Evolutionary conservation across 2,113 vertebrate genomes (phyloP).

Genomic region (Okapia johnstoni): DNA sequence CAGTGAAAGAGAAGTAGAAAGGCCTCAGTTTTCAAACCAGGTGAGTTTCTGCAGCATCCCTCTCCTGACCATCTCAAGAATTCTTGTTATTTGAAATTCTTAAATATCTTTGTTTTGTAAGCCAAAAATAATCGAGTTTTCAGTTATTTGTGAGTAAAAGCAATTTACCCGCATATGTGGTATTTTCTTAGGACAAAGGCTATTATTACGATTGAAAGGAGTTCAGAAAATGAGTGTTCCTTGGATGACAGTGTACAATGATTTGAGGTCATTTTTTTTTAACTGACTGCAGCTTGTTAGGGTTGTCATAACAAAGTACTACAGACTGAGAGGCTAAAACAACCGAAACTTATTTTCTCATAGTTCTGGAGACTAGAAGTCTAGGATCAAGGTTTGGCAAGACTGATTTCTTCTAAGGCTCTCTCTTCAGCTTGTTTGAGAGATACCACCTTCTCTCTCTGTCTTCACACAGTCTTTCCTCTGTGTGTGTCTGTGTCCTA

Average conservation of each 20-base stretch:
- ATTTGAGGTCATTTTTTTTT: neutral
- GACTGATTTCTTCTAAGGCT: neutral
- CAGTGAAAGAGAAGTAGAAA: neutral
- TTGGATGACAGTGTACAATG: neutral
- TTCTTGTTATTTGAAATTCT: neutral
- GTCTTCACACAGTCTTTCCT: neutral
- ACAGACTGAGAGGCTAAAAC: neutral
- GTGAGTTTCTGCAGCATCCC: neutral
- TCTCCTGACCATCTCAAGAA: neutral
- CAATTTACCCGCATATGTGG: neutral
- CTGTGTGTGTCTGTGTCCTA: neutral
- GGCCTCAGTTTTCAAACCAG: neutral
- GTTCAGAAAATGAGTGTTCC: neutral
- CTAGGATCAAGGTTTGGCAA: neutral
- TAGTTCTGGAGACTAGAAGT: neutral
- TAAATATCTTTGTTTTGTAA: constrained; percentile 9
- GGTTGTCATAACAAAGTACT: neutral
- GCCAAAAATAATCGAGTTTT: neutral
- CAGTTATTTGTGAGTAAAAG: neutral
- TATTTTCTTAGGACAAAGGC: neutral
- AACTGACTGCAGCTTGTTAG: neutral
- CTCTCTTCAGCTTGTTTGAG: neutral
- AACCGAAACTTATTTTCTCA: neutral
- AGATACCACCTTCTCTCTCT: neutral
- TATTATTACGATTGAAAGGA: neutral